Evolutionary conservation across 2,888 invertebrate species (phyloP).

Genomic region (Scaptomyza reducta): DNA sequence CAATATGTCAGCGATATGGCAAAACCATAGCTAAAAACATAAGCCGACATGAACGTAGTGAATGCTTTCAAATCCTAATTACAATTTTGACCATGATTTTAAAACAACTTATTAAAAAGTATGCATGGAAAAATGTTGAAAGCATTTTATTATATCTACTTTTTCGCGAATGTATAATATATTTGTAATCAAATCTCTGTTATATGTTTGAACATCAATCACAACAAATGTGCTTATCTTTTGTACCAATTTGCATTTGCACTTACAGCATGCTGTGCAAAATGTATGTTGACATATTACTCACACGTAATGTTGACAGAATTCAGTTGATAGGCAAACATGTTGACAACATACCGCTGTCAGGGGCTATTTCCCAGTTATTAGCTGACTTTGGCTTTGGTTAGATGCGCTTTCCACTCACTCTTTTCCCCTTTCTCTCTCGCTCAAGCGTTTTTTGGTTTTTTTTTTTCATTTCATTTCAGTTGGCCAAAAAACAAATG

Average conservation of each 20-base stretch:
- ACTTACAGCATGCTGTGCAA: constrained; percentile 9
- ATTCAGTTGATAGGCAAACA: constrained; percentile 46
- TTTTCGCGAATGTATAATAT: background rate
- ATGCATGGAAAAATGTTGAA: no score
- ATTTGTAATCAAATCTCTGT: background rate
- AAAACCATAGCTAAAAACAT: constrained; percentile 4
- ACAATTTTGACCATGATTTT: no score
- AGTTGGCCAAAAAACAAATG: constrained; percentile 67
- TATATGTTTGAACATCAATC: background rate
- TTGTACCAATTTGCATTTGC: constrained; percentile 20
- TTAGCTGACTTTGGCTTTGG: constrained; percentile 59
- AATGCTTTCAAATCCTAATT: background rate
- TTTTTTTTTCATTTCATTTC: constrained; percentile 18
- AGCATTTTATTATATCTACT: no score
- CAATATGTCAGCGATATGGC: constrained; percentile 9
- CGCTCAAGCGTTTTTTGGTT: no score
- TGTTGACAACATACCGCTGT: constrained; percentile 52
- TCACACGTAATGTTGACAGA: constrained; percentile 46
- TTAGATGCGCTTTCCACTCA: background rate
- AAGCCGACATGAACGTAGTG: background rate
- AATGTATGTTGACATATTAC: constrained; percentile 45
- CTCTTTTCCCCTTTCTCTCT: background rate
- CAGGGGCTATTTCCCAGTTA: constrained; percentile 54
- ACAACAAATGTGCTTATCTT: constrained; percentile 1
- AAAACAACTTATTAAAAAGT: no score